A percentile compares a stretch with the other conserved stretches of the same genome.
Conservation (phyloP, 2,797 vertebrate genomes). For the Enteromius afrohamiltoni region DNA sequence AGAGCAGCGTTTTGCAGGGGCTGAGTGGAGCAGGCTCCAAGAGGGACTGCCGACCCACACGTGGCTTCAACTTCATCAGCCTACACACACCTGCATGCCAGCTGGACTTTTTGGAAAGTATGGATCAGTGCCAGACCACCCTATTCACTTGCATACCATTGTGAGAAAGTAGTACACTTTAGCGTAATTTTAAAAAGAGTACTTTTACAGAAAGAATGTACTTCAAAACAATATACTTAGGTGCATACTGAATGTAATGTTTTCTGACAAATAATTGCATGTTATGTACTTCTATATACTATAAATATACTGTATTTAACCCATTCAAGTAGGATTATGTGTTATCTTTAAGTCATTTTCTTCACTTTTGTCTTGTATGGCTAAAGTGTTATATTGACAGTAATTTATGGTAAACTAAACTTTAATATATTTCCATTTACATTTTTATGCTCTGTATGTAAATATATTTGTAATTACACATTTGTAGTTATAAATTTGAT, state of each 20-base stretch:
- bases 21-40: slow-evolving; percentile 74
- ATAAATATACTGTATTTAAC: not conserved
- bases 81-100: slow-evolving; percentile 78
- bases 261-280: not conserved
- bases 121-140: slow-evolving; percentile 55
- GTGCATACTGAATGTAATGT: not conserved
- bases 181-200: not conserved
- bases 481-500: not conserved
- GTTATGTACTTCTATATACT: not conserved
- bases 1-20: slow-evolving; percentile 88
- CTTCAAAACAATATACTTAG: not conserved
- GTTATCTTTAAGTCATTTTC: not conserved
- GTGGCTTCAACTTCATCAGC: slow-evolving; percentile 89
- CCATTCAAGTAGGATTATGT: not conserved
- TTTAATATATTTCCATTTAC: not conserved
- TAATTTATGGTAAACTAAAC: not conserved
- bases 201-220: not conserved
- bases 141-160: not conserved
- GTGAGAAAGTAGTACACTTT: not conserved
- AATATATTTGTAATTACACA: not conserved
- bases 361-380: not conserved
- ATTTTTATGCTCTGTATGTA: not conserved
- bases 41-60: slow-evolving; percentile 80
- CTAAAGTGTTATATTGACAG: not conserved
- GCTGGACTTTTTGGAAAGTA: slow-evolving; percentile 92